Evolutionary conservation across 2,888 invertebrate genomes (phyloP).

Genomic region (Megaustenia siamemsis): DNA sequence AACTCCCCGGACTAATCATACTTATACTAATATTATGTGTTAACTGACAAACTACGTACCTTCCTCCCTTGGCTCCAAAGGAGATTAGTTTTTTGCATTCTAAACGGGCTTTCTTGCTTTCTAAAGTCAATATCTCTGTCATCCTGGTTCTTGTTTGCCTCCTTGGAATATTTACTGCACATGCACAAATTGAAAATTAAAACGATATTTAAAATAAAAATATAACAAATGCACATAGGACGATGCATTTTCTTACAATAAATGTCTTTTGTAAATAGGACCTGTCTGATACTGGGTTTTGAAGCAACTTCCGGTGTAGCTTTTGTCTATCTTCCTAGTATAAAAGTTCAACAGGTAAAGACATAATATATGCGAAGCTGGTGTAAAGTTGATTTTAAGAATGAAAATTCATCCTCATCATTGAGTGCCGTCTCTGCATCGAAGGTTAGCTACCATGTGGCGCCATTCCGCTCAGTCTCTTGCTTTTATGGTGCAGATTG

Average conservation of each 20-base stretch:
- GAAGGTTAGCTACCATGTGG: too few species aligned
- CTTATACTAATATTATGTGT: too few species aligned
- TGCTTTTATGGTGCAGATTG: too few species aligned
- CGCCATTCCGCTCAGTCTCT: too few species aligned
- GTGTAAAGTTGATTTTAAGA: too few species aligned
- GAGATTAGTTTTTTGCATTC: conserved; percentile 93
- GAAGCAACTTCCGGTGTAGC: not conserved
- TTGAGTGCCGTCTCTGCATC: too few species aligned
- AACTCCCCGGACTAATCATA: too few species aligned
- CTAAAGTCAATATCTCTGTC: conserved; percentile 35
- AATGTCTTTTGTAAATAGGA: not conserved
- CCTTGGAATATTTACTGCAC: conserved; percentile 59
- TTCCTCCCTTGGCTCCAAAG: conserved; percentile 94
- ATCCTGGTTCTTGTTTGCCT: conserved; percentile 54
- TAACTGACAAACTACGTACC: too few species aligned
- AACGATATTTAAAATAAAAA: not conserved
- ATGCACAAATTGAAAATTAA: not conserved
- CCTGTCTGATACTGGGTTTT: not conserved
- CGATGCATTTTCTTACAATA: not conserved
- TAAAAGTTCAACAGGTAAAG: too few species aligned
- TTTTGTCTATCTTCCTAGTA: not conserved
- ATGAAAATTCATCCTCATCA: too few species aligned
- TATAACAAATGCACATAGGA: not conserved
- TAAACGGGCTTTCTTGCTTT: conserved; percentile 85
- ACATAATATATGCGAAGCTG: too few species aligned